Evolutionary conservation across 2,888 invertebrate genomes (phyloP), one percentile per base, ranked within the genome.

Genomic region (Toxonevra muliebris): DNA sequence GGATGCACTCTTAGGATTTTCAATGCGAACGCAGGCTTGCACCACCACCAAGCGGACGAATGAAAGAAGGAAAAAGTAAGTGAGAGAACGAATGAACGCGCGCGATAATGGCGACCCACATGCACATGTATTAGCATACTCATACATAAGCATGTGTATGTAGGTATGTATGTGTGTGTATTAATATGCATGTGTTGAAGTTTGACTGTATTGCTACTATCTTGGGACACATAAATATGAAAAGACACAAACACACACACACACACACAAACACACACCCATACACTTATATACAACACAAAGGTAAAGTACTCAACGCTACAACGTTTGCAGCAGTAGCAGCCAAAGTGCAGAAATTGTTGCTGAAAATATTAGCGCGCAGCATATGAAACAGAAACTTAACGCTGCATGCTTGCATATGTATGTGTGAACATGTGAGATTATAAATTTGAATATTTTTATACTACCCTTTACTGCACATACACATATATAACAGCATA

Each of bases 281-380:
- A 13, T n/a, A 41, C 41, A 13, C 61, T 57, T n/a, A 61, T 19
- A 50, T 50, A 48, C 48, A 42, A 15, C 15, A 17, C 58, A 58
- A 58, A 17, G 15, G 40, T 15, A 15, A 15, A 42, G 42, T 8
- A n/a, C 13, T 9, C 13, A 41, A 11, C n/a, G n/a, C 15, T 13
- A 15, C 15, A 5, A 13, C 13, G 48, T 15, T 48, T 4, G 48
- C 48, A n/a, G 48, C 10, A 15, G 13, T 11, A 8, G 48, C 48
- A 48, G n/a, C 15, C 48, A 48, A n/a, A 15, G 30, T 30, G 30
- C 30, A 30, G 30, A 30, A 30, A 30, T 4, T 30, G 30, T 30
- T 30, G 30, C 3, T 30, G 30, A 30, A 30, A 30, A 30, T 30
- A 30, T 30, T 30, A 30, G 30, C 30, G 30, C 7, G 30, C 30